These are phyloP conservation scores for Brienomyrus longianalis DNA, from an alignment of 2,113 vertebrate species.

Conservation along the genomic window DNA sequence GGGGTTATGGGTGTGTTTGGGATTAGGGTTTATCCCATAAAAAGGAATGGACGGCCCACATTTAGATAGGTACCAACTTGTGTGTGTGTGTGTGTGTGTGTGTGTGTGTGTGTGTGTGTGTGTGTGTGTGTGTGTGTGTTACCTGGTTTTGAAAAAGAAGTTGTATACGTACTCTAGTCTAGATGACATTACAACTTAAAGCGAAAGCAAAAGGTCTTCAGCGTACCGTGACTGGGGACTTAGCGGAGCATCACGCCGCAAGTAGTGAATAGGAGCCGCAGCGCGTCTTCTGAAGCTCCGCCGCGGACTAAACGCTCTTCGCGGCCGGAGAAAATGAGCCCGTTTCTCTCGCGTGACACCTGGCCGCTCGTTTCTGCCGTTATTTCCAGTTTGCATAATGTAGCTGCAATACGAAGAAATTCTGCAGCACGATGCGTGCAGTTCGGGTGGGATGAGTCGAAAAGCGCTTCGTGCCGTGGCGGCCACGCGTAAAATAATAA, in stretches of 20 bases:
- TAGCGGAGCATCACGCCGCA: neutral
- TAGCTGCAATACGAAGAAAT: neutral
- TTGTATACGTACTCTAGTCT: neutral
- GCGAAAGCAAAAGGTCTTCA: neutral
- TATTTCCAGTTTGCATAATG: slow-evolving; percentile 1
- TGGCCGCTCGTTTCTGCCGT: neutral
- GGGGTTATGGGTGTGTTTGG: neutral
- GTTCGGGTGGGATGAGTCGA: neutral
- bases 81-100: neutral
- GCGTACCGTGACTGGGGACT: neutral
- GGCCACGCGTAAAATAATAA: neutral
- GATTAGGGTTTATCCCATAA: neutral
- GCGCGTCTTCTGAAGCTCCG: neutral
- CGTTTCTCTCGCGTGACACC: neutral
- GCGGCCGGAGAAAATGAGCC: neutral
- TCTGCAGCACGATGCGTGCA: neutral
- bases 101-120: neutral
- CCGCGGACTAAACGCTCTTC: neutral
- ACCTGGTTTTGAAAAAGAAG: neutral
- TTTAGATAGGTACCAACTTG: neutral
- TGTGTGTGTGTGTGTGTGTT: neutral
- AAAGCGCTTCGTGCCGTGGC: neutral
- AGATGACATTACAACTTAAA: neutral
- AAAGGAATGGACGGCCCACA: neutral
- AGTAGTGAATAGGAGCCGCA: neutral